These are phyloP conservation scores for Cabera pusaria DNA, from an alignment of 2,888 invertebrate genomes.

Conservation along the genomic window DNA sequence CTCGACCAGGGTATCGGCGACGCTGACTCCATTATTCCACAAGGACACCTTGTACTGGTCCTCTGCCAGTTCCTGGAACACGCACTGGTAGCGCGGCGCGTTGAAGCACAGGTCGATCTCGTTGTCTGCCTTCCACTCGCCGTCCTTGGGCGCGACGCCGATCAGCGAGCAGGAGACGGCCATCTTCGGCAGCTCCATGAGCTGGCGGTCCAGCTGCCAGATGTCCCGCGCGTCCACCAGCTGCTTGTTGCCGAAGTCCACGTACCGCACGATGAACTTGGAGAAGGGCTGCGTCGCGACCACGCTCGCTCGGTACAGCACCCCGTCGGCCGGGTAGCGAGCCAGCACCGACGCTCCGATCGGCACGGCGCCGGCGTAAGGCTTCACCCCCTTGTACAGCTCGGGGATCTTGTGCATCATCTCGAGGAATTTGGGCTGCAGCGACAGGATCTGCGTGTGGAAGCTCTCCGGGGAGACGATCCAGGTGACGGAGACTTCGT, in stretches of 20 bases:
- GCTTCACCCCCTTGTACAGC: constrained; percentile 83
- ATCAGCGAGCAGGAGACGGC: constrained; percentile 87
- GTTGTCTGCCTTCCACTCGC: constrained; percentile 82
- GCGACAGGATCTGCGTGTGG: constrained; percentile 83
- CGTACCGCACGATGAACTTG: constrained; percentile 87
- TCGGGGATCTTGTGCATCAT: constrained; percentile 89
- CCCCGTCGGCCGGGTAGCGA: constrained; percentile 87
- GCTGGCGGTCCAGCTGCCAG: constrained; percentile 87
- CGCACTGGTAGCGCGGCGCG: constrained; percentile 82
- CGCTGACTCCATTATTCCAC: constrained; percentile 69
- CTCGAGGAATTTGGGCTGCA: constrained; percentile 82
- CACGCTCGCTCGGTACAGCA: constrained; percentile 88
- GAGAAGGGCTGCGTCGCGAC: constrained; percentile 81
- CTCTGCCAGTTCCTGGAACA: constrained; percentile 74
- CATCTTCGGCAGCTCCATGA: constrained; percentile 87
- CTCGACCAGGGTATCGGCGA: constrained; percentile 74
- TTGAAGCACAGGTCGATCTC: constrained; percentile 85
- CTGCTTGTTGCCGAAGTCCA: constrained; percentile 90
- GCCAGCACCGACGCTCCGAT: constrained; percentile 87
- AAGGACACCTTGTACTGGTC: constrained; percentile 77
- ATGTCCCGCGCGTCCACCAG: constrained; percentile 85
- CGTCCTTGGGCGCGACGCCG: constrained; percentile 83
- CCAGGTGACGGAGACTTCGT: constrained; percentile 87
- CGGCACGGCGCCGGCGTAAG: constrained; percentile 64
- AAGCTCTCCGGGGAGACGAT: constrained; percentile 89